phyloP scores from a whole-genome alignment of 1,140 invertebrate species.

The Lycorma delicatula region DNA sequence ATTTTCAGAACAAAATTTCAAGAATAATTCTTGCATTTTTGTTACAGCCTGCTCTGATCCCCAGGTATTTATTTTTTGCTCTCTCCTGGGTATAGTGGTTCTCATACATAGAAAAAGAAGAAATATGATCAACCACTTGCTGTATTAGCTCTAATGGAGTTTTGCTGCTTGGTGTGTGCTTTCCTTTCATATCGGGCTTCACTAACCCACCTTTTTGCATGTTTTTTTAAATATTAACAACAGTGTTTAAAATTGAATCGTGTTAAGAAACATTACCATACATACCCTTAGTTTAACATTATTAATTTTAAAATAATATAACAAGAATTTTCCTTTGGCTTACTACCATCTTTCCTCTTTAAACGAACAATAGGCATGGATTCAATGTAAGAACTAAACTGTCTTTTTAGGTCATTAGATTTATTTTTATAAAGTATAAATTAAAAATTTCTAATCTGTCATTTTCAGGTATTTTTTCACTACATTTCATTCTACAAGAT shows the following conservation, averaged over 20 bases:
- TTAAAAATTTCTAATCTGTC: too few relatives aligned
- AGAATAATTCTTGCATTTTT: conserved; percentile 8
- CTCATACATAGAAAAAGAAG: conserved; percentile 3
- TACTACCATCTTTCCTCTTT: too few relatives aligned
- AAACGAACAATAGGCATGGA: too few relatives aligned
- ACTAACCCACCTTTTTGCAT: conserved; percentile 5
- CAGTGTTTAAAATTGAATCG: conserved; percentile 9
- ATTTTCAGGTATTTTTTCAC: too few relatives aligned
- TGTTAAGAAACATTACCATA: conserved; percentile 5
- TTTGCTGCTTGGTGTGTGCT: conserved; percentile 4
- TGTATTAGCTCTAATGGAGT: conserved; percentile 3
- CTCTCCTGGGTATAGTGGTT: conserved; percentile 6
- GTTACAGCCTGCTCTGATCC: conserved; percentile 1
- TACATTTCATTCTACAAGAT: too few relatives aligned
- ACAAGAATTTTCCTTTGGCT: conserved; percentile 6
- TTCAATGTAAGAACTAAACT: too few relatives aligned
- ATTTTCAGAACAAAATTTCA: neutral
- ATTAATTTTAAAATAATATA: conserved; percentile 8
- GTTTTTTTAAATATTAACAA: conserved; percentile 3
- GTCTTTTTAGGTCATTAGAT: too few relatives aligned
- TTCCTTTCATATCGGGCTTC: conserved; percentile 2
- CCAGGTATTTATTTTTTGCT: conserved; percentile 1
- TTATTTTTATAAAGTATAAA: too few relatives aligned
- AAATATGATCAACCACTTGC: neutral
- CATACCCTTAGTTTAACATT: conserved; percentile 6